Evolutionary conservation across 2,888 invertebrate genomes (phyloP).

Genomic region (Chrysomela aeneicollis): DNA sequence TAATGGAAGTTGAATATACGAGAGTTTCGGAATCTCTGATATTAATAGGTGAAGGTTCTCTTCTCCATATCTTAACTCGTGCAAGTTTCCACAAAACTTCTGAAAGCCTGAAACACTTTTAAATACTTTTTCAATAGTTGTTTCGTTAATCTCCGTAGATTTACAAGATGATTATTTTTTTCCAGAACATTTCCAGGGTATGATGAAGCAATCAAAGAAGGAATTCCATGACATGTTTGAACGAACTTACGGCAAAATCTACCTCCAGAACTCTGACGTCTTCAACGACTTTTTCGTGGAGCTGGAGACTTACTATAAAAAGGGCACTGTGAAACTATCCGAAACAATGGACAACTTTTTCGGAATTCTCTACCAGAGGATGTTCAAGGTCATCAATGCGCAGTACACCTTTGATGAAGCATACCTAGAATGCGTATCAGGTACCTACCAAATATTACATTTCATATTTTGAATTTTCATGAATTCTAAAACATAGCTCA

Average conservation of each 20-base stretch:
- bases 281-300: slow-evolving; percentile 91
- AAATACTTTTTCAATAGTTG: no score
- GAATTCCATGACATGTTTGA: slow-evolving; percentile 97
- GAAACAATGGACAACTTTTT: slow-evolving; percentile 93
- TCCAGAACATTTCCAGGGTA: slow-evolving; percentile 88
- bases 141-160: no score
- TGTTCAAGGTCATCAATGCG: slow-evolving; percentile 95
- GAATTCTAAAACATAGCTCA: no score
- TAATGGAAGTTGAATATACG: no score
- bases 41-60: no score
- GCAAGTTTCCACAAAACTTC: no score
- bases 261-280: slow-evolving; percentile 92
- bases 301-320: slow-evolving; percentile 87
- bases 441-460: neutral
- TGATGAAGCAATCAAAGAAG: slow-evolving; percentile 81
- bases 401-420: slow-evolving; percentile 89
- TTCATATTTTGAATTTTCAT: no score
- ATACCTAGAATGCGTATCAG: slow-evolving; percentile 77
- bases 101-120: no score
- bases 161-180: no score
- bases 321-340: slow-evolving; percentile 84
- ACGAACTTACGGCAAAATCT: slow-evolving; percentile 92
- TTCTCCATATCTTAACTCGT: no score
- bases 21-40: no score
- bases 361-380: slow-evolving; percentile 89